phyloP scores from a whole-genome alignment of 2,888 invertebrate species.

The Mythimna impura region DNA sequence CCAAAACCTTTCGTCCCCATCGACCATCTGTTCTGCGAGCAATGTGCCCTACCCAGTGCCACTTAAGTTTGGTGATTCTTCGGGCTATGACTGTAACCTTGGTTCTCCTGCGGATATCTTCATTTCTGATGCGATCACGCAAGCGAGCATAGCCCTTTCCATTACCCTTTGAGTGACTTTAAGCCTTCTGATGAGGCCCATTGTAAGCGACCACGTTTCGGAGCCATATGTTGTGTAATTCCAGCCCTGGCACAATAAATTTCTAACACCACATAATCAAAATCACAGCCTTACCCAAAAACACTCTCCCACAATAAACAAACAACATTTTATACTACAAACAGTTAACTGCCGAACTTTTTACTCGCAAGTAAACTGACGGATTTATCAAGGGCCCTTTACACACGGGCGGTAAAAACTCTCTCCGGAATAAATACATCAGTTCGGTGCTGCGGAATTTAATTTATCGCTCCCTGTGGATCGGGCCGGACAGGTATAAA shows the following conservation, averaged over 20 bases:
- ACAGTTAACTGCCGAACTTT: constrained; percentile 61
- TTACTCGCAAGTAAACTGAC: constrained; percentile 61
- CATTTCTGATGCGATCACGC: too few relatives aligned
- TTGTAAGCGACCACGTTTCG: too few relatives aligned
- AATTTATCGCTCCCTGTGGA: constrained; percentile 74
- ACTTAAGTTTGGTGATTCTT: too few relatives aligned
- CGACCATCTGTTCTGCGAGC: too few relatives aligned
- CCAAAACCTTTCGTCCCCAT: too few relatives aligned
- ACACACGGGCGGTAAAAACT: constrained; percentile 72
- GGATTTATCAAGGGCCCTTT: constrained; percentile 75
- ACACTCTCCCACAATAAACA: constrained; percentile 33
- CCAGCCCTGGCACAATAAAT: neutral
- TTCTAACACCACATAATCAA: constrained; percentile 4
- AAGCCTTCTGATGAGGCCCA: too few relatives aligned
- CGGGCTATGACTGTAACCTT: too few relatives aligned
- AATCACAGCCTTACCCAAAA: constrained; percentile 26
- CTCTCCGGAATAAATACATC: constrained; percentile 72
- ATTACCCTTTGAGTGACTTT: too few relatives aligned
- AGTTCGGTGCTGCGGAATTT: constrained; percentile 66
- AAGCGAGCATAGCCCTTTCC: too few relatives aligned
- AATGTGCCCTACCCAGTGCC: too few relatives aligned
- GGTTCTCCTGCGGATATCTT: too few relatives aligned
- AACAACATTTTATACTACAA: constrained; percentile 47
- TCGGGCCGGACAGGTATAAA: constrained; percentile 66
- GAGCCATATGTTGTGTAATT: too few relatives aligned